These are phyloP conservation scores for Hypomecis atomaria DNA, from an alignment of 2,888 invertebrate species.

Conservation along the genomic window DNA sequence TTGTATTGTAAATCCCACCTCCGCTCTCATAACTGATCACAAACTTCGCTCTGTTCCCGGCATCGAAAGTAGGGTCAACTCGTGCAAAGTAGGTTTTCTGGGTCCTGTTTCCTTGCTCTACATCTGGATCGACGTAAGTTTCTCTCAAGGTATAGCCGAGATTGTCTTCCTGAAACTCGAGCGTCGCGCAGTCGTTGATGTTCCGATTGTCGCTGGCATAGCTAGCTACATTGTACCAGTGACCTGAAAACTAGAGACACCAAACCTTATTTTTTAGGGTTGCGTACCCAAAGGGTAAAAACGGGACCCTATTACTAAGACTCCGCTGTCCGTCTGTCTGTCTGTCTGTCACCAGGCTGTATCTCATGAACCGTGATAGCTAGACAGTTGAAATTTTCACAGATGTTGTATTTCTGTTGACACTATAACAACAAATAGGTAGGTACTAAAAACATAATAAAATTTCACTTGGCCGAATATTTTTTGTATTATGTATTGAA, in stretches of 20 bases:
- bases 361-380: too few species aligned
- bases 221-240: slow-evolving; percentile 75
- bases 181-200: slow-evolving; percentile 71
- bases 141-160: slow-evolving; percentile 73
- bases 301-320: too few species aligned
- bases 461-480: too few species aligned
- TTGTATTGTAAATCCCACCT: slow-evolving; percentile 53
- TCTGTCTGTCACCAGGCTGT: too few species aligned
- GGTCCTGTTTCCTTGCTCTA: slow-evolving; percentile 63
- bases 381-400: too few species aligned
- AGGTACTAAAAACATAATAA: too few species aligned
- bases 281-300: too few species aligned
- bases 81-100: slow-evolving; percentile 77
- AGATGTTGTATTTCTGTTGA: too few species aligned
- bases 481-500: too few species aligned
- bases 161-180: slow-evolving; percentile 77
- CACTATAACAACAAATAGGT: too few species aligned
- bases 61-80: slow-evolving; percentile 77
- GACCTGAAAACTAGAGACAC: slow-evolving; percentile 71
- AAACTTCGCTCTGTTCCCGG: slow-evolving; percentile 72
- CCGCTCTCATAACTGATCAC: slow-evolving; percentile 75
- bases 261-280: too few species aligned
- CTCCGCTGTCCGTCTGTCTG: too few species aligned
- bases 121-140: slow-evolving; percentile 64
- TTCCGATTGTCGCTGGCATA: slow-evolving; percentile 72